phyloP scores from a whole-genome alignment of 2,113 vertebrate genomes.

The Pachycephala philippinensis region DNA sequence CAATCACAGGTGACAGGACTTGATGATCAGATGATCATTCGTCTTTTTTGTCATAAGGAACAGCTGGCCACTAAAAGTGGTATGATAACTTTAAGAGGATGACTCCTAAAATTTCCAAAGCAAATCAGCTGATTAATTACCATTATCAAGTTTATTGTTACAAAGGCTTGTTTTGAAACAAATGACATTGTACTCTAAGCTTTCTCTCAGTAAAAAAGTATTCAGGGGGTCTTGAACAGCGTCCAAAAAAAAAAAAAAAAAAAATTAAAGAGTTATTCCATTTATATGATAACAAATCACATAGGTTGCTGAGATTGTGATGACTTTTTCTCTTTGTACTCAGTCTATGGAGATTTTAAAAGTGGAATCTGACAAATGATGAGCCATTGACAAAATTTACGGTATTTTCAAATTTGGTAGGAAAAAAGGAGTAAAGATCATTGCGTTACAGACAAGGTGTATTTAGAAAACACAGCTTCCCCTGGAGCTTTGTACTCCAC shows the following conservation, averaged over 20 bases:
- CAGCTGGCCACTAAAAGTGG: background rate
- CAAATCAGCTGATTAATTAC: background rate
- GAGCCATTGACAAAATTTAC: background rate
- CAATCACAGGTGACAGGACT: too few species aligned
- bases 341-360: background rate
- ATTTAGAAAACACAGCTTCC: conserved; percentile 29
- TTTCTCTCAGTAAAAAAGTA: background rate
- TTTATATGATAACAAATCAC: background rate
- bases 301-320: background rate
- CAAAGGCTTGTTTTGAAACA: background rate
- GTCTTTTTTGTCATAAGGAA: background rate
- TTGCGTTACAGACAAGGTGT: background rate
- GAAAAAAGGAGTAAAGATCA: background rate
- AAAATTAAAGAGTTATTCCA: background rate
- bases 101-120: background rate
- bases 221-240: background rate
- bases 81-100: background rate
- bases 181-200: background rate
- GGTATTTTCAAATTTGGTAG: background rate
- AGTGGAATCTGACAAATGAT: background rate
- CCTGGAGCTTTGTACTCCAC: conserved; percentile 17
- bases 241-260: background rate
- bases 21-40: background rate
- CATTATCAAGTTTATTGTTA: background rate
- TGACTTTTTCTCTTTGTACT: background rate